Conservation (phyloP, 2,797 vertebrate genomes). For the Columba guinea region DNA sequence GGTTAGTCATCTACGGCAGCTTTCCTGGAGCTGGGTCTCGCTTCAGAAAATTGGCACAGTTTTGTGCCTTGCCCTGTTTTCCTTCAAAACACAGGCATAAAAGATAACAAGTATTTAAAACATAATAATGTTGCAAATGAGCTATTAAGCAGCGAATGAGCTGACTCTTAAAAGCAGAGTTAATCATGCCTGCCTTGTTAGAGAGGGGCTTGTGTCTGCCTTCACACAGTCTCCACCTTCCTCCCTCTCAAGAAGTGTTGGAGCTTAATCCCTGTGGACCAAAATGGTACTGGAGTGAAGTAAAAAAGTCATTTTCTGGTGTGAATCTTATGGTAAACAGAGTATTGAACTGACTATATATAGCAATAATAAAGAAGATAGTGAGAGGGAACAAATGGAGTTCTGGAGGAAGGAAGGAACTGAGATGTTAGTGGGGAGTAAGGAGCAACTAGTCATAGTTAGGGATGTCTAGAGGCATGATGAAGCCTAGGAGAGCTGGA, state of each 20-base stretch:
- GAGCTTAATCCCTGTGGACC: not conserved
- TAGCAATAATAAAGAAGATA: not conserved
- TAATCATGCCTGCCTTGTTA: constrained; percentile 45
- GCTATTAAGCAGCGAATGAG: constrained; percentile 25
- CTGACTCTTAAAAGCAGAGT: constrained; percentile 1
- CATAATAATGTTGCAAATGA: constrained; percentile 36
- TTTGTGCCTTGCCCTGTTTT: constrained; percentile 45
- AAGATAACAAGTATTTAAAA: constrained; percentile 53
- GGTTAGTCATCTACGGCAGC: constrained; percentile 57
- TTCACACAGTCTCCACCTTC: not conserved
- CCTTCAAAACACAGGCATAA: constrained; percentile 32
- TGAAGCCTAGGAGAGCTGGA: not conserved
- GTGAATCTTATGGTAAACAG: not conserved
- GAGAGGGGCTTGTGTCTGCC: constrained; percentile 4
- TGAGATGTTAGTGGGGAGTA: not conserved
- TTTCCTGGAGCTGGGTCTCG: not conserved
- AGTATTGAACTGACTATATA: not conserved
- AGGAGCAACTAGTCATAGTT: not conserved
- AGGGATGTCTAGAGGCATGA: not conserved
- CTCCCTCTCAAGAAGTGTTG: not conserved
- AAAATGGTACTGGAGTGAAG: not conserved
- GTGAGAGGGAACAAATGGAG: not conserved
- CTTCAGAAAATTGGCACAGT: constrained; percentile 5
- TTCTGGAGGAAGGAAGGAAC: not conserved
- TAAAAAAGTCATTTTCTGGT: not conserved